Base-by-base conservation (phyloP, 1,140 invertebrate species). In the Elysia chlorotica region DNA sequence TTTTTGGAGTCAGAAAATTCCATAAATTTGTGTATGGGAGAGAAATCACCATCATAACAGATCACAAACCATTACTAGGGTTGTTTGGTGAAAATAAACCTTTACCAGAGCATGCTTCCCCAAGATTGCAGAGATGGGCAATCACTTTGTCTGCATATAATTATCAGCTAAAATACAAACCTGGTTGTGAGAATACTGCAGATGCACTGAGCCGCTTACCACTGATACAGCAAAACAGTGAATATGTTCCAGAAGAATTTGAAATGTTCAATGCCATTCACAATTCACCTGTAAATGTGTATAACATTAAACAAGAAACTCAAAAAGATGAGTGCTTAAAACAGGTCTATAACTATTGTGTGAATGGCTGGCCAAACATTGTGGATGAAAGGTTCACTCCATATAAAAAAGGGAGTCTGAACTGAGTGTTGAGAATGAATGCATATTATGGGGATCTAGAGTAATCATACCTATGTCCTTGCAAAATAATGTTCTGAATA, bases 11-110 rank as follows among this genome's bases (percentile, higher is more conserved):
- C 21, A 72, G 89, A 61, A 76, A 81, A 84, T 77, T 87, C 77
- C 87, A 90, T 69, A 77, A 90, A 61, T 91, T 89, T 74, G 65
- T 90, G 17, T 89, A 83, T 74, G 88, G 86, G 10, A 73, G 81
- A 10, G 73, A 82, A 33, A 88, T 90, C 62, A 77, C 76, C 4
- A 76, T 89, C n/a, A 53, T 83, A 25, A 90, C 88, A 6, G 89
- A 90, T 74, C 87, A 90, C 73, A 82, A 87, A 72, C 86, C 89
- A 0, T 77, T 90, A 33, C 70, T 85, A 5, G 65, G 56, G 5
- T 86, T 89, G 30, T 86, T 89, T 56, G 77, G 78, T 4, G 75
- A 79, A 2, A 78, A 81, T 21, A 81, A 76, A 59, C 71, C 74
- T 30, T 75, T 89, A 28, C 84, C 87, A n/a, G 70, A 77, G 19